Conservation (phyloP, 2,797 vertebrate genomes). For the Buphagus erythrorhynchus region DNA sequence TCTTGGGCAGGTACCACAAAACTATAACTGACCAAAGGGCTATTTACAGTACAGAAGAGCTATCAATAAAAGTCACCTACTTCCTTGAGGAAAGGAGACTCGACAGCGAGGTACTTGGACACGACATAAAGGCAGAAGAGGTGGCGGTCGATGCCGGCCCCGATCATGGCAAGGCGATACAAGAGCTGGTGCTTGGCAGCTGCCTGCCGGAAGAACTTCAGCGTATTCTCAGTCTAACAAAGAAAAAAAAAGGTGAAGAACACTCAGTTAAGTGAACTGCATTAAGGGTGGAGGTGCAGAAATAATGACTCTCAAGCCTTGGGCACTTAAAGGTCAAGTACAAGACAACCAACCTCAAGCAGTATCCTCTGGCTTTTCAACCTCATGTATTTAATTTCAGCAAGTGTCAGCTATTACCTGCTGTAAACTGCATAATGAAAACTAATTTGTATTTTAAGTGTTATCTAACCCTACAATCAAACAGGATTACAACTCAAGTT, state of each 20-base stretch:
- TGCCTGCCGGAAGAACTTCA: conserved; percentile 82
- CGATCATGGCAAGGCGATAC: conserved; percentile 93
- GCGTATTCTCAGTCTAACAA: conserved; percentile 82
- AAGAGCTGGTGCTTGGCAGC: conserved; percentile 89
- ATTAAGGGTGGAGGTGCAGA: background rate
- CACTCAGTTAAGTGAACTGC: background rate
- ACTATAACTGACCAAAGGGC: background rate
- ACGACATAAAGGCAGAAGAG: conserved; percentile 98
- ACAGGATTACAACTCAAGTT: background rate
- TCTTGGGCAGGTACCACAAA: background rate
- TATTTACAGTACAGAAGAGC: background rate
- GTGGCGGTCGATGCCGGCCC: conserved; percentile 93
- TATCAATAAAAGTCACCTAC: conserved; percentile 61
- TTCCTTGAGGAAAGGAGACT: conserved; percentile 94
- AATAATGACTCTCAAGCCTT: background rate
- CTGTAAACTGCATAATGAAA: background rate
- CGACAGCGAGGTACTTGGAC: conserved; percentile 94
- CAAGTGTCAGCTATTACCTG: background rate
- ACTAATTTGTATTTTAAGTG: background rate
- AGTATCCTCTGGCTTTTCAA: background rate
- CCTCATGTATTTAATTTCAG: background rate
- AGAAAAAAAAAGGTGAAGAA: background rate
- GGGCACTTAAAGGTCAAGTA: background rate
- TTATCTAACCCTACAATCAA: background rate
- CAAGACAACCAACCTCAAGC: background rate